Base-by-base conservation (phyloP, 2,888 invertebrate genomes). In the Neelides folsomi region DNA sequence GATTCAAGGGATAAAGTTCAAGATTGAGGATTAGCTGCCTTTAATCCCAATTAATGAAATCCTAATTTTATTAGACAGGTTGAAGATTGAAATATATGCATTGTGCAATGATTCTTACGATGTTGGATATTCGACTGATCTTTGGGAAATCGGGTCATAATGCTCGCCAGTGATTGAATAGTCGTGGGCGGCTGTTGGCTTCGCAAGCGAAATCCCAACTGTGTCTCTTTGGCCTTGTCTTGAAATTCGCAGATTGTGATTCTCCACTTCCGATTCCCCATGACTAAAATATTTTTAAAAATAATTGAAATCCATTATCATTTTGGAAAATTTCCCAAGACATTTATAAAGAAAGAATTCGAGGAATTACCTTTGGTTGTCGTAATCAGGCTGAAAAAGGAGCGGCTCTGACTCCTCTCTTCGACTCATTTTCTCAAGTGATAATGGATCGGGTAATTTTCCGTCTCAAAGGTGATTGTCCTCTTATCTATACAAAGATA, bases 121-220 rank as follows among this genome's bases (percentile, higher is more conserved):
- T 3, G 86, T 85, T 1, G 86, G 85, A 71, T 85, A 80, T 66
- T 83, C 83, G 63, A 85, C 70, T 52, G 77, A 75, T 64, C 85
- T 75, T 68, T 83, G 81, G 15, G 78, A 72, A 10, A 80, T 73
- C 41, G 83, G 83, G 68, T 82, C 74, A 60, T 74, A 75, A 41
- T 62, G 57, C 36, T 63, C 62, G 36, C 63, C 64, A 12, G 60
- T 62, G 35, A 60, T 55, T 27, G 61, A 60, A 45, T 59, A 63
- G 38, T 64, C 64, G 51, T 59, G 57, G 7, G 58, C 59, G 10
- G 58, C 62, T 13, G 58, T 55, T n/a, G 64, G 62, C 42, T 62
- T 62, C 38, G 62, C 58, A 27, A 64, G 40, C 1, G 64, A 62
- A 49, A 64, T 64, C n/a, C 54, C 58, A 12, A 58, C 60, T 1